Conservation (phyloP, 23 tunicate species). For the Ascidia mentula region DNA sequence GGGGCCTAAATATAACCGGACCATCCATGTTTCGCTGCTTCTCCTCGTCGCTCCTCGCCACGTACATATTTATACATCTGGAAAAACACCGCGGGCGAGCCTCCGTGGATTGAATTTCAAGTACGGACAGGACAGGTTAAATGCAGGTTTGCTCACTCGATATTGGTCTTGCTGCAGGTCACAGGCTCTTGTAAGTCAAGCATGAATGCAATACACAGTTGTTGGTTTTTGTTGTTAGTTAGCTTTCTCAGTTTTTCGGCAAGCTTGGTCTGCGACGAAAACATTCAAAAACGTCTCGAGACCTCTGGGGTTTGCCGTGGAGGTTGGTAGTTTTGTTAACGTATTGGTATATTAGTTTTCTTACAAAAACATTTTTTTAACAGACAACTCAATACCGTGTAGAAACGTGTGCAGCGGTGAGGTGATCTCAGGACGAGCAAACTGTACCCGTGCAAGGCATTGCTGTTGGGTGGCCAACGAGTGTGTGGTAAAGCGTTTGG, state of each 20-base stretch:
- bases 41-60: neutral
- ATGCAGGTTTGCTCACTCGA: too few species aligned
- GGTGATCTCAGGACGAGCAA: neutral
- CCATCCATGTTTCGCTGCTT: neutral
- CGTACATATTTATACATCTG: neutral
- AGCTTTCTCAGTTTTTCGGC: neutral
- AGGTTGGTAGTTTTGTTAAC: too few species aligned
- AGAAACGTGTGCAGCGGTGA: neutral
- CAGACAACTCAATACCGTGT: neutral
- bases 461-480: neutral
- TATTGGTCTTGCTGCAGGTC: too few species aligned
- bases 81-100: conserved; percentile 10
- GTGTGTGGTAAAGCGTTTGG: neutral
- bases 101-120: neutral
- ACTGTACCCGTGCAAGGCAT: neutral
- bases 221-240: neutral
- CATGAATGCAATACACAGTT: neutral
- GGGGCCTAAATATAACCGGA: neutral
- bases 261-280: neutral
- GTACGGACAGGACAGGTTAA: too few species aligned
- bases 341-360: neutral
- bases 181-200: too few species aligned
- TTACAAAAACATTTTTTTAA: neutral
- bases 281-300: neutral
- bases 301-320: neutral